Evolutionary conservation across 2,888 invertebrate species (phyloP).

Genomic region (Glaucopsyche alexis): DNA sequence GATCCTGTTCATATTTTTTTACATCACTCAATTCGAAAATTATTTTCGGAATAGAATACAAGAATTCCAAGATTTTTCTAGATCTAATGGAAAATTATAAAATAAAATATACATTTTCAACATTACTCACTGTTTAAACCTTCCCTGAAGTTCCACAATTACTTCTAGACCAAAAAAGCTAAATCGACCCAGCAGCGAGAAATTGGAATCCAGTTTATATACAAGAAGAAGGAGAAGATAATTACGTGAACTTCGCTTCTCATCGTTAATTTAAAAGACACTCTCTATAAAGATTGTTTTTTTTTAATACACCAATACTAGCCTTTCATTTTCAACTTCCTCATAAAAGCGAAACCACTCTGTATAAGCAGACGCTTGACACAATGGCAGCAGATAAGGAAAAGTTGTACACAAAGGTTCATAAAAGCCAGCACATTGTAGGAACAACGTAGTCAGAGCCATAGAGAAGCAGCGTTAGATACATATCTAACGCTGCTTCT

Average conservation of each 20-base stretch:
- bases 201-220: no score
- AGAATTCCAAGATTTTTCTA: not conserved
- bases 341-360: constrained; percentile 25
- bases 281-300: no score
- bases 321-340: constrained; percentile 7
- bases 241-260: no score
- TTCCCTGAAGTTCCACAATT: no score
- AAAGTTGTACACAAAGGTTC: constrained; percentile 23
- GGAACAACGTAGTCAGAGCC: not conserved
- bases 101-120: no score
- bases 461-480: not conserved
- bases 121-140: no score
- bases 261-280: no score
- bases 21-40: not conserved
- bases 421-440: constrained; percentile 28
- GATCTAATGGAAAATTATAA: no score
- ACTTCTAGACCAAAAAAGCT: no score
- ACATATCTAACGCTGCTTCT: not conserved
- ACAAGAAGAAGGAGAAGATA: no score
- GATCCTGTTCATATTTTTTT: not conserved
- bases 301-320: not conserved
- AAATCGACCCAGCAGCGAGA: no score
- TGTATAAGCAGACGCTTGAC: constrained; percentile 18
- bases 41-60: not conserved
- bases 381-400: constrained; percentile 21